Percentiles rank a stretch among this genome's conserved stretches.
Conservation (phyloP, 2,888 invertebrate species). For the Ellobium chinense region DNA sequence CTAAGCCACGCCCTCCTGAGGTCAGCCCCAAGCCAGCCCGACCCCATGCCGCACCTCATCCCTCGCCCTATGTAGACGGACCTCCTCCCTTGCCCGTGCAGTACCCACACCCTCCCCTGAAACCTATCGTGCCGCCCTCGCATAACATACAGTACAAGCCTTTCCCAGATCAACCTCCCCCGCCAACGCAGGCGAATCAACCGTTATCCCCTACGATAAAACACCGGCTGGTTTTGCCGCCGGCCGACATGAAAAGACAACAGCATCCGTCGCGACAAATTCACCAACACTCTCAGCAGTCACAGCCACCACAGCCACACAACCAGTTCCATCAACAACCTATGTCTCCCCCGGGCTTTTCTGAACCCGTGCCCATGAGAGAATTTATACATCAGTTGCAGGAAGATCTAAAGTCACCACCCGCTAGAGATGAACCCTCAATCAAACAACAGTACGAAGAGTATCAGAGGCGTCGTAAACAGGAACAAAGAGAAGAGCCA, state of each 20-base stretch:
- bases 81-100: constrained; percentile 31
- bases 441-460: constrained; percentile 27
- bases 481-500: no score
- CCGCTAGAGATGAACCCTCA: background rate
- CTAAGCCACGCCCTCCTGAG: constrained; percentile 12
- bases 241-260: background rate
- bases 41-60: background rate
- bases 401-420: constrained; percentile 26
- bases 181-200: background rate
- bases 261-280: constrained; percentile 12
- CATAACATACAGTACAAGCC: constrained; percentile 17
- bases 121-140: background rate
- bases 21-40: background rate
- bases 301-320: background rate
- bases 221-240: constrained; percentile 13
- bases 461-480: background rate
- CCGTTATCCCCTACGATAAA: constrained; percentile 18
- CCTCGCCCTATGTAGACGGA: background rate
- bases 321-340: constrained; percentile 2
- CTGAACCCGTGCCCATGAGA: constrained; percentile 20
- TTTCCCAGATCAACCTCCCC: constrained; percentile 21
- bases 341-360: background rate
- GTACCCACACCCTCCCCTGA: constrained; percentile 8
- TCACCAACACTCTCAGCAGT: constrained; percentile 3
- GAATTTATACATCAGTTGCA: constrained; percentile 26